Base-by-base conservation (phyloP, 1,140 invertebrate species). In the Aphelenchoides avenae region DNA sequence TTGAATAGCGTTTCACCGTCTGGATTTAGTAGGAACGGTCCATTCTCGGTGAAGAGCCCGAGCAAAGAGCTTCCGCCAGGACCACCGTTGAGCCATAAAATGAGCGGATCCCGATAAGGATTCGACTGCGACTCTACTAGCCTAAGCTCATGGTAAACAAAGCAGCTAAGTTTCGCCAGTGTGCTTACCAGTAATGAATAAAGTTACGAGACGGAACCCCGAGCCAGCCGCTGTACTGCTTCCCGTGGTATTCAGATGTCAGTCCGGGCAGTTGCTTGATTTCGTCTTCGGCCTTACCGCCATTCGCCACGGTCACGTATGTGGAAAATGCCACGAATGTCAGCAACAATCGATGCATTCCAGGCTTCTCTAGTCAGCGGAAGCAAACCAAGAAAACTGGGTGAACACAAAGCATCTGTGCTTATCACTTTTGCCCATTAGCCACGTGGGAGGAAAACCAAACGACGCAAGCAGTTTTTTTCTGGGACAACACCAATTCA, bases 11-110 rank as follows among this genome's bases (percentile, higher is more conserved):
- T 76, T 44, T 67, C 63, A 4, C 77, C 78, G 59, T 71, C 58
- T 51, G 36, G 26, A 26, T 60, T 61, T 6, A 79, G 54, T 41
- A 54, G 64, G 57, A 77, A 80, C 15, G 81, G 81, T 7, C 81
- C 81, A 66, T 79, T 68, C 66, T 82, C 81, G 55, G 71, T 77
- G 5, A 82, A 66, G 2, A 81, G 61, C 5, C 81, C 81, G 31
- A 77, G 64, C 37, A 82, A 52, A 26, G 80, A 81, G 57, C 78
- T 79, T 61, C 81, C 81, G 3, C 81, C 81, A 47, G 81, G 81
- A 33, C 81, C 81, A 29, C 81, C 81, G 71, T 82, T 81, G 61
- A 82, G 20, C 81, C 81, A 82, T 20, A 82, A 53, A 6, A 82
- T 66, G 2, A 82, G n/a, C 13, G 81, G 81, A 59, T 80, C 80